Evolutionary conservation across 2,797 vertebrate genomes (phyloP), one percentile per base, ranked within the genome.

Genomic region (Phoebastria nigripes): DNA sequence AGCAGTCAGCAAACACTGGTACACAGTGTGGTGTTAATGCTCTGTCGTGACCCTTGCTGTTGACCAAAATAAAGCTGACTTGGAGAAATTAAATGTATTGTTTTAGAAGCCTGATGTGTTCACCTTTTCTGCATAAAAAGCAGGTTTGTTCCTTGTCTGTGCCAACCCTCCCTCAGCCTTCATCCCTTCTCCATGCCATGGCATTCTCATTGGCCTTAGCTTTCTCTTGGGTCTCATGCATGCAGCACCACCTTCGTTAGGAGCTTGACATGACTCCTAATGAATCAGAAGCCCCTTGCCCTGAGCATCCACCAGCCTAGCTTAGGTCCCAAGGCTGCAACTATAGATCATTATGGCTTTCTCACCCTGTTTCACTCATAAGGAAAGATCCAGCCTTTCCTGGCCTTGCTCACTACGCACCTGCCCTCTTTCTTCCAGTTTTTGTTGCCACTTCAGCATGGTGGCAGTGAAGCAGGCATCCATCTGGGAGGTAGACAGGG

Each of bases 41-140:
- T 35, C 82, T 74, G 22, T 17, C 19, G 6, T 39, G 72, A 65
- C 35, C 22, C 54, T 91, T 82, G 47, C 26, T 81, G 70, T 79
- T 94, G 46, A 56, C 47, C 73, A 72, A 90, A 92, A 58, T 33
- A 95, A 91, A 93, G 59, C 28, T 62, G 72, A 82, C 39, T 47
- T 88, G 21, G 42, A 85, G 26, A 91, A 79, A 41, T 67, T 44
- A 81, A 89, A 58, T 5, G 0, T 9, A 17, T 18, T 56, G 2
- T 73, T 93, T 94, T 69, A 73, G 14, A 88, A 84, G 22, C 8
- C 18, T 29, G 5, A 26, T 41, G 15, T 24, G 14, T 14, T 77
- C 2, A 39, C 7, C 3, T 74, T 42, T 52, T 54, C 29, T 62
- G 28, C 18, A 28, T 19, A 37, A 67, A 72, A 82, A 56, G 3